Base-by-base conservation (phyloP, 1,140 invertebrate species). In the Drosophila pruinosa region DNA sequence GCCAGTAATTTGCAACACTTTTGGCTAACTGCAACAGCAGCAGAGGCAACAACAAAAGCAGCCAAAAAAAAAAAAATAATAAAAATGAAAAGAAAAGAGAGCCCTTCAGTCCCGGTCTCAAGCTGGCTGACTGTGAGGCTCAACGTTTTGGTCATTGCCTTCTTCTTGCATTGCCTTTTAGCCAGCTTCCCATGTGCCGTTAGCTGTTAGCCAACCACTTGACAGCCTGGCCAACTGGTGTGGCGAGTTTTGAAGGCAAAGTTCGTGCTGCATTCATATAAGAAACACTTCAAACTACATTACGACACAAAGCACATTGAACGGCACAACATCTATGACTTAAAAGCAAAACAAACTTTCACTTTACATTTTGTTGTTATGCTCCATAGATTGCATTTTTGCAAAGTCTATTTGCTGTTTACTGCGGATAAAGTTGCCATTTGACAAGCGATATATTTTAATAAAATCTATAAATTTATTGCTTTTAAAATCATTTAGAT, bases 1-100 rank as follows among this genome's bases (percentile, higher is more conserved):
- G 73, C 50, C 10, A 53, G 57, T 70, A 65, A 73, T 74, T 74
- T 78, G 58, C 69, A 81, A 72, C 78, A 77, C 64, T 78, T 81
- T 81, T 54, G 74, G 69, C 53, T 75, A 76, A 76, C 73, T 76
- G 74, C 74, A 67, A 50, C 54, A 24, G 43, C 34, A 50, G 52
- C 62, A 31, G 15, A 28, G 39, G 41, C 52, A 63, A 24, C 10
- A 53, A 38, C 19, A 22, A 54, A 34, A 12, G n/a, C 19, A 22
- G 7, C 6, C n/a, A 34, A 34, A 34, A 19, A 4, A 14, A 38
- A 14, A 39, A n/a, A 28, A 14, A 14, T 6, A 14, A 14, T 6
- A 36, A 36, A 1, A 17, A 19, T 7, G 6, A 26, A 3, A 47
- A 4, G 36, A 34, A 41, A 36, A 34, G 53, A 28, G 53, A 57